Evolutionary conservation across 64 coral and sea anemone genomes (phyloP).

Genomic region (Pocillopora damicornis): DNA sequence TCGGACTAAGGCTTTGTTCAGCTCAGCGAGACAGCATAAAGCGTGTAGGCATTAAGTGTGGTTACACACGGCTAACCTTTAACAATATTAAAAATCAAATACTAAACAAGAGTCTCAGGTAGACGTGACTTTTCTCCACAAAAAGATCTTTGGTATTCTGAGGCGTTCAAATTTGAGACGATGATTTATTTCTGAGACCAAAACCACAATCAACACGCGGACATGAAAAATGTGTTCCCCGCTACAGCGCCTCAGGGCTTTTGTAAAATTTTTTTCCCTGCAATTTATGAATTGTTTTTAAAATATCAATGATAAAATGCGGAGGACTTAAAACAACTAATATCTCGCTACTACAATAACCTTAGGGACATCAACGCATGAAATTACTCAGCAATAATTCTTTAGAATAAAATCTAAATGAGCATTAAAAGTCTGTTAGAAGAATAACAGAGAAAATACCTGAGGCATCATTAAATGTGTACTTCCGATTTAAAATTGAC

Average conservation of each 20-base stretch:
- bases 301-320: not conserved
- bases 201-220: not conserved
- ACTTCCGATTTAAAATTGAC: slow-evolving; percentile 12
- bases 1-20: not conserved
- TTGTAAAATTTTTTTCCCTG: not conserved
- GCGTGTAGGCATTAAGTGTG: not conserved
- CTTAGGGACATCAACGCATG: not conserved
- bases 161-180: not conserved
- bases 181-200: not conserved
- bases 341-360: not conserved
- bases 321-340: not conserved
- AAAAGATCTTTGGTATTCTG: not conserved
- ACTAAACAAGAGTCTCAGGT: not conserved
- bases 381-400: not conserved
- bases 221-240: not conserved
- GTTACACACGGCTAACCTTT: slow-evolving; percentile 24
- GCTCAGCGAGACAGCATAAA: not conserved
- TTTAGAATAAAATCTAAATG: not conserved
- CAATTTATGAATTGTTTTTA: not conserved
- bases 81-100: slow-evolving; percentile 25
- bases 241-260: not conserved
- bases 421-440: not conserved
- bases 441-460: not conserved
- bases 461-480: not conserved
- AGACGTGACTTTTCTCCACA: slow-evolving; percentile 21